Evolutionary conservation across 2,113 vertebrate genomes (phyloP).

Genomic region (Nerophis lumbriciformis): DNA sequence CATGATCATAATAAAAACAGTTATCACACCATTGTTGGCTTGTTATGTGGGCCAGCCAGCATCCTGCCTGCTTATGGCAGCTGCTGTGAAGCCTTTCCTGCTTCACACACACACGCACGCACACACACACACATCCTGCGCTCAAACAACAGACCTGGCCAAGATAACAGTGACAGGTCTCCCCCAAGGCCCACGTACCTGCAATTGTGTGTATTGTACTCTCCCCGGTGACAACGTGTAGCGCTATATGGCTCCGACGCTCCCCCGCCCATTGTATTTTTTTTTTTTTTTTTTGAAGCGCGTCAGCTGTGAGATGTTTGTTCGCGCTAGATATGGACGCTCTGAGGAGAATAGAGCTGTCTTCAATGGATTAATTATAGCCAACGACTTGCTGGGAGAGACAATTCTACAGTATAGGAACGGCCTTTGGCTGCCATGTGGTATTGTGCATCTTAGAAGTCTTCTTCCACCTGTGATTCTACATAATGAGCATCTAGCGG

Average conservation of each 20-base stretch:
- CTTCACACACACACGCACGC: not conserved
- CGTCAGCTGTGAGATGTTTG: slow-evolving; percentile 59
- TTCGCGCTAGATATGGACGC: slow-evolving; percentile 55
- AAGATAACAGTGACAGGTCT: slow-evolving; percentile 57
- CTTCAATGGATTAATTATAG: slow-evolving; percentile 66
- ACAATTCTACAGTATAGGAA: slow-evolving; percentile 68
- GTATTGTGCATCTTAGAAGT: slow-evolving; percentile 55
- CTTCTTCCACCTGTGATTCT: slow-evolving; percentile 57
- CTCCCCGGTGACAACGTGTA: slow-evolving; percentile 50
- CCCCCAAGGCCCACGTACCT: slow-evolving; percentile 49
- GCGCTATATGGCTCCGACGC: slow-evolving; percentile 30
- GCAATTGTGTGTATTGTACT: slow-evolving; percentile 51
- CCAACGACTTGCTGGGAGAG: slow-evolving; percentile 55
- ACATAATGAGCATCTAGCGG: slow-evolving; percentile 51
- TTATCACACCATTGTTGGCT: slow-evolving; percentile 37
- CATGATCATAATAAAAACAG: slow-evolving; percentile 27
- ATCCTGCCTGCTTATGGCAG: slow-evolving; percentile 36
- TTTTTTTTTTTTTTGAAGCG: slow-evolving; percentile 33
- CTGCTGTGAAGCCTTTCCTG: slow-evolving; percentile 50
- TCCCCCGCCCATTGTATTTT: slow-evolving; percentile 36
- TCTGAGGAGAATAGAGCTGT: slow-evolving; percentile 57
- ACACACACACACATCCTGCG: not conserved
- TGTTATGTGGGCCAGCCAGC: slow-evolving; percentile 26
- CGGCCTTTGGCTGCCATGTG: slow-evolving; percentile 64
- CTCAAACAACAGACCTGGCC: slow-evolving; percentile 27